A percentile compares a stretch with the other conserved stretches of the same genome.
Evolutionary conservation across 2,888 invertebrate genomes (phyloP).

Genomic region (Synergus itoensis): DNA sequence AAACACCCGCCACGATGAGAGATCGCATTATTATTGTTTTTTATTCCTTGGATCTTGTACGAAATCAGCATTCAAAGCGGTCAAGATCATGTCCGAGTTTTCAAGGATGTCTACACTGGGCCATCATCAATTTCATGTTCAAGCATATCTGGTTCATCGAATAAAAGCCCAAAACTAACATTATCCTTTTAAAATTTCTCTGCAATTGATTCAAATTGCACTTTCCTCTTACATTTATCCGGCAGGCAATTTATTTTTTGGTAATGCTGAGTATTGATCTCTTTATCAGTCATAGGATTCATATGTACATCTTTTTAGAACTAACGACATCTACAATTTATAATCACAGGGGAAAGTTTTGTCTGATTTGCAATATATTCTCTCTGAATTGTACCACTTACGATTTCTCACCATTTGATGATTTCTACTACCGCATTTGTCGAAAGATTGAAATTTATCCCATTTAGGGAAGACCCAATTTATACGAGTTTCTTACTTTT

Average conservation of each 20-base stretch:
- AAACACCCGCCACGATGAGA: conserved; percentile 15
- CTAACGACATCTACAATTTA: conserved; percentile 11
- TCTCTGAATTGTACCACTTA: not conserved
- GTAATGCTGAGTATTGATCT: not conserved
- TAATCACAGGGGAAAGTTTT: conserved; percentile 24
- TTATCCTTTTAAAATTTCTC: too few relatives aligned
- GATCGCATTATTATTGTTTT: conserved; percentile 18
- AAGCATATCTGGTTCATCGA: conserved; percentile 10
- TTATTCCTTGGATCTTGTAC: conserved; percentile 13
- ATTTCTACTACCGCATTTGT: conserved; percentile 17
- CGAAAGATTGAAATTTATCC: conserved; percentile 16
- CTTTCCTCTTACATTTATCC: not conserved
- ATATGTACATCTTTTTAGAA: not conserved
- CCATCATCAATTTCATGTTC: conserved; percentile 12
- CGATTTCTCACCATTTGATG: conserved; percentile 25
- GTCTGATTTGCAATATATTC: not conserved
- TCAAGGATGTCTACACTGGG: conserved; percentile 16
- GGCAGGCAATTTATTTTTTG: not conserved
- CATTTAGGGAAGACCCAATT: not conserved
- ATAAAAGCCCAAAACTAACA: not conserved
- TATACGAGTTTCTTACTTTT: conserved; percentile 8
- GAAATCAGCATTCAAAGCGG: conserved; percentile 26
- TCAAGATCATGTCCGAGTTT: conserved; percentile 24
- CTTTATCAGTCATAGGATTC: not conserved
- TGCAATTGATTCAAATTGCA: not conserved